Percentiles rank a stretch among this genome's conserved stretches.
phyloP scores from a whole-genome alignment of 2,113 vertebrate genomes.

The Irena cyanogastra region DNA sequence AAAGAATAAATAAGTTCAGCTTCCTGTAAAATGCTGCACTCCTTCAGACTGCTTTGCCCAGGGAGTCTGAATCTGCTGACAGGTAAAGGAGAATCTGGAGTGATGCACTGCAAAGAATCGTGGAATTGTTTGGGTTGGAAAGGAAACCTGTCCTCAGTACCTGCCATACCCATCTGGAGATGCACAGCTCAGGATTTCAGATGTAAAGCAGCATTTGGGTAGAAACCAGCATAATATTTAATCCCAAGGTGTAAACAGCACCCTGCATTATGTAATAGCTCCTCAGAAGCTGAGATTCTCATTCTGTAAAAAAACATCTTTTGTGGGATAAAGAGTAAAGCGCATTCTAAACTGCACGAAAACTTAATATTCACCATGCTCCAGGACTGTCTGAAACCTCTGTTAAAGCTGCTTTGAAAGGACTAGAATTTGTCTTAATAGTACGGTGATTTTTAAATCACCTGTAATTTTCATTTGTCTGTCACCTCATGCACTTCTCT shows the following conservation, averaged over 20 bases:
- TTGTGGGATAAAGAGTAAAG: not conserved
- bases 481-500: not conserved
- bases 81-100: not conserved
- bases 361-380: not conserved
- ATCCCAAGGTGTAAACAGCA: not conserved
- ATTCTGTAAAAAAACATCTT: not conserved
- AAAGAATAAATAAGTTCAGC: not conserved
- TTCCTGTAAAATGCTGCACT: not conserved
- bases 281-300: not conserved
- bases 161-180: not conserved
- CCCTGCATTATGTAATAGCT: not conserved
- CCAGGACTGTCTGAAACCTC: not conserved
- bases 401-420: not conserved
- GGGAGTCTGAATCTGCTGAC: not conserved
- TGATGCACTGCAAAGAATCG: fast-evolving
- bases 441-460: not conserved
- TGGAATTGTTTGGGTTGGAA: not conserved
- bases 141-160: not conserved
- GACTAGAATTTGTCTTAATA: not conserved
- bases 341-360: not conserved
- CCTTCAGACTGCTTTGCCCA: not conserved
- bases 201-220: not conserved
- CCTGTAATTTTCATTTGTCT: not conserved
- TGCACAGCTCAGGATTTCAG: not conserved
- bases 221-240: not conserved